Evolutionary conservation across 23 tunicate species (phyloP), one percentile per base, ranked within the genome.

Genomic region (Aplidium turbinatum): DNA sequence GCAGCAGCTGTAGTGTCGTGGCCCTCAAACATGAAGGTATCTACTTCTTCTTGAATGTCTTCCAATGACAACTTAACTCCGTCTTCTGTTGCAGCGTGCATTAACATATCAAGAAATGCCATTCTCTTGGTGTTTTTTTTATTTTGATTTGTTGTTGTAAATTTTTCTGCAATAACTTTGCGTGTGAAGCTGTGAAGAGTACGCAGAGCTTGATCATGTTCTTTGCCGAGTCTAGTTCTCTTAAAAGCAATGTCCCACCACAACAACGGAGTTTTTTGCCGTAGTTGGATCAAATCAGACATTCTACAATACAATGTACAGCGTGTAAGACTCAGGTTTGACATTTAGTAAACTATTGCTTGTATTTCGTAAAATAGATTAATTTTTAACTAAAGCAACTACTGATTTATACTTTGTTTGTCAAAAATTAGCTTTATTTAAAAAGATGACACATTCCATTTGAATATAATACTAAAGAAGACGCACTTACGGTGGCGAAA

Each of bases 1-100:
- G 91, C 97, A 9, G 97, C 97, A 4, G 97, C 92, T 1, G 92
- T 85, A 4, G 97, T 91, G 73, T 85, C 97, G 54, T 84, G 92
- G 6, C 92, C 87, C 85, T n/a, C n/a, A n/a, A n/a, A n/a, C n/a
- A n/a, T n/a, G n/a, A n/a, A n/a, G n/a, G n/a, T n/a, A n/a, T n/a
- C 97, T 24, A 91, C 97, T 66, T 91, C 92, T 35, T 91, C 97
- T 38, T 78, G 85, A 52, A 91, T 91, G 42, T 81, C 97, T 27
- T 31, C 21, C 25, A 79, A 46, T 11, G 85, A 79, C 22, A 86
- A 81, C 27, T 47, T n/a, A 33, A 79, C 57, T 6, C 85, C 92
- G 33, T 75, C 82, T n/a, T 81, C 92, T 16, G 81, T 73, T 19
- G 24, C 26, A 38, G 76, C 76, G 67, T 79, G 63, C 51, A 91